Evolutionary conservation across 2,113 vertebrate genomes (phyloP).

Genomic region (Pyxicephalus adspersus): DNA sequence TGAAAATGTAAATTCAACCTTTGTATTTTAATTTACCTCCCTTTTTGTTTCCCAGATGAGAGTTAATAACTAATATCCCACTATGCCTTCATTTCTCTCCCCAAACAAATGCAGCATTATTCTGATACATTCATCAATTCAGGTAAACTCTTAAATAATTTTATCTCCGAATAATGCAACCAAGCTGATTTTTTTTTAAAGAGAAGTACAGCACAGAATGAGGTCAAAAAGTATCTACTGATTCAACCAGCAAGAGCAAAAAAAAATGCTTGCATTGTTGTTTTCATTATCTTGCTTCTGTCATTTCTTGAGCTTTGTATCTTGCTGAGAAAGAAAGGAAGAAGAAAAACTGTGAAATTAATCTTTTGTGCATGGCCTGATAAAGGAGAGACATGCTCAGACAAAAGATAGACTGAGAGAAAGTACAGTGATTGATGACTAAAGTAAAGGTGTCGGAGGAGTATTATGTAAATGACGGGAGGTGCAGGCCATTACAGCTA

Average conservation of each 20-base stretch:
- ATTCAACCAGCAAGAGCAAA: constrained; percentile 93
- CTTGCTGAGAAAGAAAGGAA: constrained; percentile 92
- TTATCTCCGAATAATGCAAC: constrained; percentile 26
- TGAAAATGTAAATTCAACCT: too few species aligned
- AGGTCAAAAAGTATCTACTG: constrained; percentile 84
- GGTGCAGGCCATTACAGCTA: constrained; percentile 91
- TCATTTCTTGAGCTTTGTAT: constrained; percentile 97
- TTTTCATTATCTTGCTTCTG: constrained; percentile 99
- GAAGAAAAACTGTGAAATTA: constrained; percentile 98
- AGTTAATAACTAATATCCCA: too few species aligned
- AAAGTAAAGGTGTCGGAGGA: constrained; percentile 99
- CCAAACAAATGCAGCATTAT: constrained; percentile 5
- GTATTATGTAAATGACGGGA: constrained; percentile 99
- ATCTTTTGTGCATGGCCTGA: constrained; percentile 99
- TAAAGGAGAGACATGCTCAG: constrained; percentile 99
- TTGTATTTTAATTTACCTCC: neutral
- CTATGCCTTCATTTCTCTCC: neutral
- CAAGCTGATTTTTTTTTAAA: constrained; percentile 67
- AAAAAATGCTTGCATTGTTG: constrained; percentile 95
- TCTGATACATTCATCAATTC: constrained; percentile 15
- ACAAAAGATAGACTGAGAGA: constrained; percentile 98
- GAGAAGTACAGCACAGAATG: constrained; percentile 90
- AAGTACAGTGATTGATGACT: constrained; percentile 99
- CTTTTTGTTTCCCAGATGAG: too few species aligned
- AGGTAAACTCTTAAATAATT: constrained; percentile 28